Percentiles rank a stretch among this genome's conserved stretches.
phyloP scores from a whole-genome alignment of 2,797 vertebrate species.

The Diceros bicornis region DNA sequence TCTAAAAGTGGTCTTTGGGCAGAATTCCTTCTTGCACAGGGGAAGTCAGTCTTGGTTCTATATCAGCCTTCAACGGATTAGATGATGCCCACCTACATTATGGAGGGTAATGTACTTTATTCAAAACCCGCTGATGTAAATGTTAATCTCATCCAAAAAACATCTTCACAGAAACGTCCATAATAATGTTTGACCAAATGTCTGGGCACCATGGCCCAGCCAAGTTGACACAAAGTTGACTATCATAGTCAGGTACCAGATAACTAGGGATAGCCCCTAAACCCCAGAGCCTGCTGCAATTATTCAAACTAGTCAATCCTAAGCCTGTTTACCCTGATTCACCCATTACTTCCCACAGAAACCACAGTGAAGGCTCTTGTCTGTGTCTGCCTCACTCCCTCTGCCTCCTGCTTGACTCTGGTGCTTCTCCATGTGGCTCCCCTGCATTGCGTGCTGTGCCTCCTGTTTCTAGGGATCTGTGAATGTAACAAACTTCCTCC shows the following conservation, averaged over 20 bases:
- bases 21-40: not conserved
- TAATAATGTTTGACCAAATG: not conserved
- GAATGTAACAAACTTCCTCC: not conserved
- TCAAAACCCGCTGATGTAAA: not conserved
- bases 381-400: not conserved
- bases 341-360: not conserved
- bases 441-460: too few relatives aligned
- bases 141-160: not conserved
- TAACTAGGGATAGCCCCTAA: not conserved
- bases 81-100: not conserved
- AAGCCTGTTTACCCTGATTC: not conserved
- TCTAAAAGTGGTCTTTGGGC: not conserved
- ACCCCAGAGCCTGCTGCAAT: not conserved
- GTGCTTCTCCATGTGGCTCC: not conserved
- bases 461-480: not conserved
- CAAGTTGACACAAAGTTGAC: not conserved
- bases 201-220: not conserved
- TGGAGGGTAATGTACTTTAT: not conserved
- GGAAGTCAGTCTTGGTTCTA: not conserved
- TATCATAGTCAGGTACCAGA: not conserved
- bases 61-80: not conserved
- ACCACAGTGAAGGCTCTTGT: not conserved
- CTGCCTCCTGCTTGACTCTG: not conserved
- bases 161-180: not conserved
- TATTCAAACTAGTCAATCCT: not conserved